phyloP scores from a whole-genome alignment of 2,797 vertebrate genomes.

The Euthynnus affinis region DNA sequence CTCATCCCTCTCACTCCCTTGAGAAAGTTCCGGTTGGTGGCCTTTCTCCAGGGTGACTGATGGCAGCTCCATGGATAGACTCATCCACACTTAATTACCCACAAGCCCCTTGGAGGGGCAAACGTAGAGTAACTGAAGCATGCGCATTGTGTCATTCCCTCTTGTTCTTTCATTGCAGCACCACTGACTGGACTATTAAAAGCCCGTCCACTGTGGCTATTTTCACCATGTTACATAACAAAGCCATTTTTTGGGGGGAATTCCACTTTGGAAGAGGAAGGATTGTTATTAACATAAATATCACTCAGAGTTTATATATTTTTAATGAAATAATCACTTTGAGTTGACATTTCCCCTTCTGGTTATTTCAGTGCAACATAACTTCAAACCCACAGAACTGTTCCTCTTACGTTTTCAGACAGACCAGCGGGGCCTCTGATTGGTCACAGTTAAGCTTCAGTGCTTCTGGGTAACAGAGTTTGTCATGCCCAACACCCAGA shows the following conservation, averaged over 20 bases:
- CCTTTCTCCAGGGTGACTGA: conserved; percentile 75
- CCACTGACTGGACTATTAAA: conserved; percentile 40
- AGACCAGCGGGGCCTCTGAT: conserved; percentile 63
- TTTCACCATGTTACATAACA: conserved; percentile 47
- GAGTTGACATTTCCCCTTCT: conserved; percentile 55
- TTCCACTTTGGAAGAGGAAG: conserved; percentile 27
- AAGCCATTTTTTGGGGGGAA: conserved; percentile 23
- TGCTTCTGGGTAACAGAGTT: conserved; percentile 74
- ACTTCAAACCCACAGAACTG: conserved; percentile 61
- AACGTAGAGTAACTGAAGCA: conserved; percentile 55
- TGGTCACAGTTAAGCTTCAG: conserved; percentile 74
- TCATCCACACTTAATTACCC: conserved; percentile 79
- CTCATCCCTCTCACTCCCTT: conserved; percentile 47
- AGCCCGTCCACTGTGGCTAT: conserved; percentile 21
- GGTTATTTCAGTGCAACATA: conserved; percentile 59
- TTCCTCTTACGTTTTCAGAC: conserved; percentile 65
- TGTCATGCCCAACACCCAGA: conserved; percentile 68
- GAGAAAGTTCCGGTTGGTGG: conserved; percentile 73
- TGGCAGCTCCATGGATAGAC: conserved; percentile 69
- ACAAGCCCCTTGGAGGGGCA: conserved; percentile 72
- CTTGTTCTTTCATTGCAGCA: conserved; percentile 41
- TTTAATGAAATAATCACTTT: conserved; percentile 66
- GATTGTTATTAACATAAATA: conserved; percentile 56
- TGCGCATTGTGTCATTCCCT: conserved; percentile 30
- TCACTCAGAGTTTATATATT: conserved; percentile 45